Evolutionary conservation across 1,140 invertebrate genomes (phyloP).

Genomic region (Meloidogyne floridensis): DNA sequence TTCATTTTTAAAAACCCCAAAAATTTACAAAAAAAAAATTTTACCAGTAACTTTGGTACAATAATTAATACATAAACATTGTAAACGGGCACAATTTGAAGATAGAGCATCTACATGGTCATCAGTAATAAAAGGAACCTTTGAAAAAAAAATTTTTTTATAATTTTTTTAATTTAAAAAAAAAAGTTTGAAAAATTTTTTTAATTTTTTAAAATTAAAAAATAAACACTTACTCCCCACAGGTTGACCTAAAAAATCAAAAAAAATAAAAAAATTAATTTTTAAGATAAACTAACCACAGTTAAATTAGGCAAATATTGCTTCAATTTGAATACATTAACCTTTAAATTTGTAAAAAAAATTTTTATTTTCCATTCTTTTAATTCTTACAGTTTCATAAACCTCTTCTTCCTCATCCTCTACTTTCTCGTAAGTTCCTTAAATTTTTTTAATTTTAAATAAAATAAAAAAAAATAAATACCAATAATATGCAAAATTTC

Average conservation of each 20-base stretch:
- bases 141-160: no score
- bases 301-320: constrained; percentile 89
- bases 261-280: constrained; percentile 34
- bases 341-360: neutral
- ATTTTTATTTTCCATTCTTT: neutral
- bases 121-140: constrained; percentile 71
- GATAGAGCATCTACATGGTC: constrained; percentile 94
- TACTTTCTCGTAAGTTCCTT: constrained; percentile 96
- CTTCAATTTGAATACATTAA: constrained; percentile 94
- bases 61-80: constrained; percentile 92
- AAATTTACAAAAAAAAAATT: constrained; percentile 78
- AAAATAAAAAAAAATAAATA: constrained; percentile 67
- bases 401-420: constrained; percentile 96
- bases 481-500: constrained; percentile 96
- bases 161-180: no score
- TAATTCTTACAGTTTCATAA: constrained; percentile 86
- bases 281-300: constrained; percentile 82
- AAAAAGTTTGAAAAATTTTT: no score
- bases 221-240: neutral
- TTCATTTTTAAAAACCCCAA: constrained; percentile 74
- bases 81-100: constrained; percentile 78
- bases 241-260: constrained; percentile 7
- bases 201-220: neutral
- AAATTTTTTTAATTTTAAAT: constrained; percentile 13
- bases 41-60: constrained; percentile 92